These are phyloP conservation scores for Ectemnius cavifrons DNA, from an alignment of 2,888 invertebrate genomes.

Conservation along the genomic window DNA sequence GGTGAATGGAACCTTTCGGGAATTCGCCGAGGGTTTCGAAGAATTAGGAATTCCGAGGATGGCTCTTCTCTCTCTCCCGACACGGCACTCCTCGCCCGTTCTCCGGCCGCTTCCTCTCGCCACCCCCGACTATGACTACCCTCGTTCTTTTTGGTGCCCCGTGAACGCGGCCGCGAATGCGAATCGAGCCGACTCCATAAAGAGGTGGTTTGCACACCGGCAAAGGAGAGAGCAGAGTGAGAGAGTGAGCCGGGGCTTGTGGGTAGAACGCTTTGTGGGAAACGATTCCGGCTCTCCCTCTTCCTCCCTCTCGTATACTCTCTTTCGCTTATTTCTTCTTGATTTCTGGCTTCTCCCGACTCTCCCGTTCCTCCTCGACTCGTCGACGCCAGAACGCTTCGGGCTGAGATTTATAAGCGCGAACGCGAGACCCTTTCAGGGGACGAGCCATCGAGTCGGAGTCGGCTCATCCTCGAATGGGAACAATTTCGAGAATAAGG, in stretches of 20 bases:
- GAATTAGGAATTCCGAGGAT: conserved; percentile 78
- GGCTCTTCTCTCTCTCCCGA: conserved; percentile 47
- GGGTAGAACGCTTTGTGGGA: conserved; percentile 62
- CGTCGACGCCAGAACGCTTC: conserved; percentile 47
- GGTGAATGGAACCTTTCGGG: conserved; percentile 77
- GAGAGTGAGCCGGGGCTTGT: conserved; percentile 23
- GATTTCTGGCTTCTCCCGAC: conserved; percentile 6
- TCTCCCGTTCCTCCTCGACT: conserved; percentile 34
- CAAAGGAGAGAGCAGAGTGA: conserved; percentile 23
- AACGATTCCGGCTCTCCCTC: conserved; percentile 44
- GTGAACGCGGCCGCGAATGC: conserved; percentile 29
- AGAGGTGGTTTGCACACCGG: conserved; percentile 56
- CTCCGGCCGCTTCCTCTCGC: conserved; percentile 1
- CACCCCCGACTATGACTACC: background rate
- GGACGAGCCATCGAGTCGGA: conserved; percentile 49
- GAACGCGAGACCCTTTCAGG: conserved; percentile 68
- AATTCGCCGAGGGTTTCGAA: conserved; percentile 78
- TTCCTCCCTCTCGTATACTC: conserved; percentile 18
- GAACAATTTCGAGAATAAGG: conserved; percentile 71
- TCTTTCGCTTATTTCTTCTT: conserved; percentile 19
- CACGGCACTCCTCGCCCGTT: background rate
- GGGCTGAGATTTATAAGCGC: conserved; percentile 74
- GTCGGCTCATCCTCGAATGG: conserved; percentile 69
- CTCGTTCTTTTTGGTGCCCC: conserved; percentile 37
- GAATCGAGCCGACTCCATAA: conserved; percentile 58